These are phyloP conservation scores for Scelioninae gen. 1 DNA, from an alignment of 2,888 invertebrate species.

Conservation along the genomic window DNA sequence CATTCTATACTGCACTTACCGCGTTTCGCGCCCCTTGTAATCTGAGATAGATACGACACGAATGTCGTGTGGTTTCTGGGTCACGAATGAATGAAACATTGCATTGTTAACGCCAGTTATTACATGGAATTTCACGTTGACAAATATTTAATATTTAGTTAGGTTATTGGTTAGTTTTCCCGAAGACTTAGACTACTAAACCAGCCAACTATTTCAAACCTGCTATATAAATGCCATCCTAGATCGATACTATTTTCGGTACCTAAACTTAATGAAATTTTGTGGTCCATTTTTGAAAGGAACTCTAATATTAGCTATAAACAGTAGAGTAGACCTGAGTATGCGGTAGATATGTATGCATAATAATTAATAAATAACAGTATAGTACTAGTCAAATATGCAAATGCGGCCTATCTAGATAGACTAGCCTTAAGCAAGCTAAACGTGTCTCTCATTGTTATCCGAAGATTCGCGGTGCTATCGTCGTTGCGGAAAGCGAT, in stretches of 20 bases:
- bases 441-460: constrained; percentile 59
- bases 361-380: constrained; percentile 54
- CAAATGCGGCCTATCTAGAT: constrained; percentile 46
- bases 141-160: constrained; percentile 36
- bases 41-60: constrained; percentile 73
- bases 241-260: too few relatives aligned
- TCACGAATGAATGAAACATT: constrained; percentile 61
- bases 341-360: constrained; percentile 6
- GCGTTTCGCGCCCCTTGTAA: constrained; percentile 78
- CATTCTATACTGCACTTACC: constrained; percentile 80
- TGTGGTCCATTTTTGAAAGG: too few relatives aligned
- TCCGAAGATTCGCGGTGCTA: constrained; percentile 50
- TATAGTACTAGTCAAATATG: constrained; percentile 30
- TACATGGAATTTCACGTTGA: constrained; percentile 9
- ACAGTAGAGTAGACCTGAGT: neutral
- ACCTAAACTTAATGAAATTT: too few relatives aligned
- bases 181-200: too few relatives aligned
- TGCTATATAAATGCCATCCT: too few relatives aligned
- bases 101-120: constrained; percentile 51
- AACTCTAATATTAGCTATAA: neutral
- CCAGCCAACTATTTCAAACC: too few relatives aligned
- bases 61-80: constrained; percentile 59
- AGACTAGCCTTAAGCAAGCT: constrained; percentile 37
- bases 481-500: constrained; percentile 44
- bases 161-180: too few relatives aligned